These are phyloP conservation scores for Parauchenoglanis punctatus DNA, from an alignment of 2,797 vertebrate species.

Conservation along the genomic window DNA sequence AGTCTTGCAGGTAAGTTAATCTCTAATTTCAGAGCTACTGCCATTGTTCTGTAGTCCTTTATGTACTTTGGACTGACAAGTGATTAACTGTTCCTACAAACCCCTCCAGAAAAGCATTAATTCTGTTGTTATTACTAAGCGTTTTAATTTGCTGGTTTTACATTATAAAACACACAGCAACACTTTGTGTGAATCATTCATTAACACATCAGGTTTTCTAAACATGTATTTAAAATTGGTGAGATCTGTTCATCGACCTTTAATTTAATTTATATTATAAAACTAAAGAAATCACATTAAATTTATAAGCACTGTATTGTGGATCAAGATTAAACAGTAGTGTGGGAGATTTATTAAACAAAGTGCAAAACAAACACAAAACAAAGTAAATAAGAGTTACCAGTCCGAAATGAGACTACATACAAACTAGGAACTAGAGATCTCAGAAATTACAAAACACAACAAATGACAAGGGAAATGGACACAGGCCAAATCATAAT, in stretches of 20 bases:
- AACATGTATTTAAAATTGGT: neutral
- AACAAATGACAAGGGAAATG: neutral
- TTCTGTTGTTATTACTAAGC: neutral
- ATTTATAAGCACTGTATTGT: neutral
- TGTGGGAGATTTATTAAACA: neutral
- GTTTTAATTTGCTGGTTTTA: neutral
- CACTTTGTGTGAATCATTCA: neutral
- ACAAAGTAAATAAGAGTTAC: neutral
- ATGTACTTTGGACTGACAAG: neutral
- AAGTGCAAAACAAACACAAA: neutral
- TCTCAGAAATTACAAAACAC: neutral
- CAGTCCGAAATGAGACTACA: neutral
- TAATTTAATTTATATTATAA: neutral
- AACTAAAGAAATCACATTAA: neutral
- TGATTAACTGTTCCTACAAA: neutral
- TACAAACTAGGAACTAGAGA: neutral
- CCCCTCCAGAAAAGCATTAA: neutral
- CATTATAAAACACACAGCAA: neutral
- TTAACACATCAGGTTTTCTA: neutral
- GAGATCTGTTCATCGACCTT: neutral
- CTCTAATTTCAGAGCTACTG: neutral
- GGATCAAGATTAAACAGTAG: neutral
- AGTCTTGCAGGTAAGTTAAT: slow-evolving; percentile 56
- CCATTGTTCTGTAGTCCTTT: neutral
- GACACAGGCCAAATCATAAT: neutral